Evolutionary conservation across 2,113 vertebrate species (phyloP).

Genomic region (Oceanites oceanicus): DNA sequence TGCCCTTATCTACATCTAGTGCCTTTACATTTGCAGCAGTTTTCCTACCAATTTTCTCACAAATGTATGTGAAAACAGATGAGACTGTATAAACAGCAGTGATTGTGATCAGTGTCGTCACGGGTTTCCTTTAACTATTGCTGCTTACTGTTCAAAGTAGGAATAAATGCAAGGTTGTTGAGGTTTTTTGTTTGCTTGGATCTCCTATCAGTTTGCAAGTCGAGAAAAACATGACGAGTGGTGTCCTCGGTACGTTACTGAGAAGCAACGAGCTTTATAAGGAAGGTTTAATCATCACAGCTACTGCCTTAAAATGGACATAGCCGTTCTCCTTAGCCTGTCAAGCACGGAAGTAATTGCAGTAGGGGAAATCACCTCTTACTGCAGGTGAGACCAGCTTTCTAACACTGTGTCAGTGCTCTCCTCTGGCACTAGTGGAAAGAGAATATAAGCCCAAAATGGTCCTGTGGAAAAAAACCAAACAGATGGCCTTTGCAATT

Average conservation of each 20-base stretch:
- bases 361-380: neutral
- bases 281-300: neutral
- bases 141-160: neutral
- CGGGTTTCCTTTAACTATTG: neutral
- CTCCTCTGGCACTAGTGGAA: neutral
- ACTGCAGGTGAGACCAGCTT: neutral
- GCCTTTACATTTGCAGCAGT: neutral
- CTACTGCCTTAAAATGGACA: neutral
- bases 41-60: neutral
- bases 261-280: neutral
- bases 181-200: neutral
- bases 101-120: neutral
- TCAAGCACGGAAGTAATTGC: neutral
- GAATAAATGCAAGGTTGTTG: rapidly evolving
- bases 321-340: neutral
- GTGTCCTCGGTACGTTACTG: neutral
- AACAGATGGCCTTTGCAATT: neutral
- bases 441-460: neutral
- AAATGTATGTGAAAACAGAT: rapidly evolving
- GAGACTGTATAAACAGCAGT: neutral
- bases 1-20: neutral
- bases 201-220: neutral
- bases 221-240: neutral
- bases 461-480: neutral
- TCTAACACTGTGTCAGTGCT: neutral